Base-by-base conservation (phyloP, 2,888 invertebrate species). In the Elegia similella region DNA sequence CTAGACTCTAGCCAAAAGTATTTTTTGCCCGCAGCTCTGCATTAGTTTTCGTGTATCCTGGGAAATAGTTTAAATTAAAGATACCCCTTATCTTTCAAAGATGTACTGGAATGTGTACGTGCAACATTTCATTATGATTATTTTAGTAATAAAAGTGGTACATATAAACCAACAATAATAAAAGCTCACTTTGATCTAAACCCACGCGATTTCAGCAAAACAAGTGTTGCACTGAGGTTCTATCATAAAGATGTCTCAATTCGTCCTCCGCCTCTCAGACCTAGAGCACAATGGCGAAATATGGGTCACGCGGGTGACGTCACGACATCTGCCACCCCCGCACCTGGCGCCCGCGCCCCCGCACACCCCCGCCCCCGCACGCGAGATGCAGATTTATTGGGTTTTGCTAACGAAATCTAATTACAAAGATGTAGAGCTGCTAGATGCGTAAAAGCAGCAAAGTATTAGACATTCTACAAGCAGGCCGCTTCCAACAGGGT, bases 281-380 rank as follows among this genome's bases (percentile, higher is more conserved):
- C 50, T 38, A 16, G 12, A 16, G 50, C 47, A 56, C 29, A 62
- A 59, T 55, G 60, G 69, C 64, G 76, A 65, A 68, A 83, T 84
- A 75, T 83, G 82, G 84, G 84, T 82, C 84, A 80, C 70, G 66
- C 58, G 57, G 62, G 73, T 67, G 69, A 69, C 68, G 69, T 70
- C 65, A 68, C 63, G 75, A 75, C 87, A 87, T 82, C 88, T 87
- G 87, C 87, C 87, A 73, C 87, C 86, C 84, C 80, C 86, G 84
- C 87, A 85, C 85, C 86, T 85, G 85, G 83, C 56, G 59, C 57
- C 30, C 46, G 52, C 48, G 42, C 56, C 42, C 60, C 55, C 56
- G 58, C 54, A 54, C 17, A 46, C 53, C 47, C 58, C 62, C 68
- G 62, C 55, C 61, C 57, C 59, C 54, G 55, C 63, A 65, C 54